Conservation (phyloP, 2,113 vertebrate species). For the Syrrhaptes paradoxus region DNA sequence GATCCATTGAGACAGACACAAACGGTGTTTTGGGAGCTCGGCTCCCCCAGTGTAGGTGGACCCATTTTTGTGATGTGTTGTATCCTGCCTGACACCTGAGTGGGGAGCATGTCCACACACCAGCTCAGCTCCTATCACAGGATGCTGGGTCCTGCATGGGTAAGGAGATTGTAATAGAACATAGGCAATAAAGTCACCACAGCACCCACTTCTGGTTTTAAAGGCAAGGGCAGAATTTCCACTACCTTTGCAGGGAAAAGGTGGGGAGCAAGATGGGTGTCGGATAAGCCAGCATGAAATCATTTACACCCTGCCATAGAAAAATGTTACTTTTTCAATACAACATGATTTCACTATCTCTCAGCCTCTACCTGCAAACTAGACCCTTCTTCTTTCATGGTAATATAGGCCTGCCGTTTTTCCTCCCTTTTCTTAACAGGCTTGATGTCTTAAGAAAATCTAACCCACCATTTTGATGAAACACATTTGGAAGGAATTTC, state of each 20-base stretch:
- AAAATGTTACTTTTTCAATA: neutral
- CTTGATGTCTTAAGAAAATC: neutral
- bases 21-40: neutral
- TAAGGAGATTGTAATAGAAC: neutral
- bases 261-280: neutral
- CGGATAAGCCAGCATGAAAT: neutral
- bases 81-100: neutral
- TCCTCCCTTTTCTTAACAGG: neutral
- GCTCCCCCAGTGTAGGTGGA: neutral
- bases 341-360: neutral
- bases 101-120: neutral
- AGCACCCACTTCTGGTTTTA: neutral
- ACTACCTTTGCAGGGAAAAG: neutral
- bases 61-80: neutral
- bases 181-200: neutral
- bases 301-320: neutral
- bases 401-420: neutral
- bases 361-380: neutral
- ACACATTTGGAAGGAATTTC: neutral
- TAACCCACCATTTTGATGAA: constrained; percentile 5
- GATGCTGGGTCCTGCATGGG: neutral
- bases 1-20: neutral
- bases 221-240: neutral
- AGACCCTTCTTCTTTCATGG: neutral
- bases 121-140: neutral